A percentile compares a stretch with the other conserved stretches of the same genome.
Conservation (phyloP, 1,140 invertebrate genomes). For the Aporrectodea caliginosa region DNA sequence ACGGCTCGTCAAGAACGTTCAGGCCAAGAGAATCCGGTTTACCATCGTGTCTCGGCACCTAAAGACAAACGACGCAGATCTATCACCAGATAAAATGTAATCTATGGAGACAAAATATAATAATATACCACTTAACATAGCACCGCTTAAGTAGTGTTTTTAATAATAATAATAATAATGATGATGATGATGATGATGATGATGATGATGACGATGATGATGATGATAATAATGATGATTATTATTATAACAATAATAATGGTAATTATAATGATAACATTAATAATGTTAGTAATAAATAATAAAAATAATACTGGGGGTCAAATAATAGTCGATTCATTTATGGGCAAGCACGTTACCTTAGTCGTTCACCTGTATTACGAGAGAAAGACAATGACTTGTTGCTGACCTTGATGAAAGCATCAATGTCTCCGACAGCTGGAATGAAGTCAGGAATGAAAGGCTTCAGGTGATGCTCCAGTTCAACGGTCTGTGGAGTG, state of each 20-base stretch:
- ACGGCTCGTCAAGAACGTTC: conserved; percentile 87
- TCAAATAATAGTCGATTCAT: background rate
- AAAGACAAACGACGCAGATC: background rate
- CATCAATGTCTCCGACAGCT: conserved; percentile 95
- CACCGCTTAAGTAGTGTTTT: background rate
- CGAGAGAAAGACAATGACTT: no score
- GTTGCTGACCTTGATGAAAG: conserved; percentile 77
- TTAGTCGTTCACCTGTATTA: no score
- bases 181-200: conserved; percentile 13
- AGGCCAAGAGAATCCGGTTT: conserved; percentile 72
- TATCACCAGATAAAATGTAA: no score
- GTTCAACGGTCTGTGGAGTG: conserved; percentile 83
- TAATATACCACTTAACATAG: no score
- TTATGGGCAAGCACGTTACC: no score
- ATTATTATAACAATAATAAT: background rate
- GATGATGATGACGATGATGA: background rate
- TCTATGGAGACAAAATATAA: no score
- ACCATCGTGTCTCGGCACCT: conserved; percentile 74
- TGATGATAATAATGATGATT: conserved; percentile 5
- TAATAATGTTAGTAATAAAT: background rate
- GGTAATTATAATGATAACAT: background rate
- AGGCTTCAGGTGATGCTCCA: conserved; percentile 84
- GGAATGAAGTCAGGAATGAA: conserved; percentile 97
- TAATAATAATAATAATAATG: background rate
- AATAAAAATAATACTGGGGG: background rate